These are phyloP conservation scores for Ichneumoninae sp. DNA, from an alignment of 2,888 invertebrate species.

Conservation along the genomic window DNA sequence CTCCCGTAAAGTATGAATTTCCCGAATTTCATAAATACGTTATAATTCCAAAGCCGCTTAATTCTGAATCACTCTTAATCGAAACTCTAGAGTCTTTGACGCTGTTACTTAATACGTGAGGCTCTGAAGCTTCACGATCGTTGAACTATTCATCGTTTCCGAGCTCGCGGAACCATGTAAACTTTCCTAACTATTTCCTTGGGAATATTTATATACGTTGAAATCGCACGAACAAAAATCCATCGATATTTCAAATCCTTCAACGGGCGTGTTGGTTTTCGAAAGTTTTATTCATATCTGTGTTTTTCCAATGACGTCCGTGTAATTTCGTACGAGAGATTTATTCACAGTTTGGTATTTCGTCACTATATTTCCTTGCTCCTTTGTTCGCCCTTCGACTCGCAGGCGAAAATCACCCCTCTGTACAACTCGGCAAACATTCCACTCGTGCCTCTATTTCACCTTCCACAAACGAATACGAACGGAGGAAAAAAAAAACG, in stretches of 20 bases:
- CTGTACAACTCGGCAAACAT: not conserved
- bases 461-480: not conserved
- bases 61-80: not conserved
- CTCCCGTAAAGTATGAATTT: not conserved
- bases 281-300: constrained; percentile 2
- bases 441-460: not conserved
- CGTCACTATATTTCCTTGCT: not conserved
- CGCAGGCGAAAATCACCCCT: not conserved
- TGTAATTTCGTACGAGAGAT: not conserved
- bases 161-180: not conserved
- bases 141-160: constrained; percentile 1
- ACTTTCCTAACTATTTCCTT: not conserved
- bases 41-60: not conserved
- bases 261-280: not conserved
- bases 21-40: not conserved
- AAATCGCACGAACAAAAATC: not conserved
- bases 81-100: not conserved
- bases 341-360: not conserved
- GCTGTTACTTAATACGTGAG: not conserved
- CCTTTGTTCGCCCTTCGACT: constrained; percentile 35
- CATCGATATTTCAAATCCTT: not conserved
- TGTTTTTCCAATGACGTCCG: not conserved
- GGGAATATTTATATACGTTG: not conserved
- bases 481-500: not conserved
- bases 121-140: not conserved